phyloP scores from a whole-genome alignment of 2,797 vertebrate species.

The Limosa lapponica region DNA sequence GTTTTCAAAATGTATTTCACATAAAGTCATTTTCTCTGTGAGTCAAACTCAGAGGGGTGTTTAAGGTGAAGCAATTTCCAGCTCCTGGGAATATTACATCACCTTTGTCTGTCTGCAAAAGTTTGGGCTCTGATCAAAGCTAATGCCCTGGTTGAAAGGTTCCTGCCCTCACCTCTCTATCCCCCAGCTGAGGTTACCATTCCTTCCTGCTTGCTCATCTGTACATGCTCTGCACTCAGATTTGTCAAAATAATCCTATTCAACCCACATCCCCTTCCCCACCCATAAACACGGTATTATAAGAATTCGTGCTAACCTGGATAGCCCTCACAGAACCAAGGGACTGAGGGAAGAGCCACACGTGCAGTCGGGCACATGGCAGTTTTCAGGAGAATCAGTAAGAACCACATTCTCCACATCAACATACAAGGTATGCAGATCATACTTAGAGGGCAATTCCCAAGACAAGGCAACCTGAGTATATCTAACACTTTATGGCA shows the following conservation, averaged over 20 bases:
- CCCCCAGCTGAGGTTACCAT: background rate
- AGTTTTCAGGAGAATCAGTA: background rate
- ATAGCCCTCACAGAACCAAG: background rate
- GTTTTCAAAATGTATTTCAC: constrained; percentile 8
- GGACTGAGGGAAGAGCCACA: background rate
- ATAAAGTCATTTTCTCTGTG: background rate
- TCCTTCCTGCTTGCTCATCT: background rate
- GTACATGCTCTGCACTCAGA: background rate
- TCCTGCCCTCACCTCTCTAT: background rate
- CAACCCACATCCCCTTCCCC: background rate
- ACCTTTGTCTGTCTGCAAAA: background rate
- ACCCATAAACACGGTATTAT: background rate
- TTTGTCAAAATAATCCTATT: background rate
- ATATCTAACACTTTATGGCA: background rate
- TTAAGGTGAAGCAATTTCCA: constrained; percentile 19
- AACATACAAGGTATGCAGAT: background rate
- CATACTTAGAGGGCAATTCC: background rate
- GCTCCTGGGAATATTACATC: background rate
- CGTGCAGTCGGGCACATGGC: background rate
- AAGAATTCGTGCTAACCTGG: background rate
- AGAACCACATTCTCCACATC: background rate
- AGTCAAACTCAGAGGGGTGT: background rate
- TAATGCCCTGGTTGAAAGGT: background rate
- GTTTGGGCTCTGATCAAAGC: background rate
- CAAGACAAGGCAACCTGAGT: background rate